Evolutionary conservation across 2,797 vertebrate species (phyloP).

Genomic region (Oophaga sylvatica): DNA sequence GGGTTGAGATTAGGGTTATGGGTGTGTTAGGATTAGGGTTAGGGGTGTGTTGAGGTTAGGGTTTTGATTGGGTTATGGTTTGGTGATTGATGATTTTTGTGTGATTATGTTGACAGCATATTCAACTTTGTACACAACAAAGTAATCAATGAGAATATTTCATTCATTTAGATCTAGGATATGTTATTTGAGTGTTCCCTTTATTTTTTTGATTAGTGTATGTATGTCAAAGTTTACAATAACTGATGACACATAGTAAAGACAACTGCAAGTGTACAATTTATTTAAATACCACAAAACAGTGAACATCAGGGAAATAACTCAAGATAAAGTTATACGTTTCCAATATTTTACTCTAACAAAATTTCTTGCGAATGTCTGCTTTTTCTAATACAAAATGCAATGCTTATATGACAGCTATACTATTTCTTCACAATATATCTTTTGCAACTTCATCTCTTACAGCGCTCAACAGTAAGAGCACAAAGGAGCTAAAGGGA

Average conservation of each 20-base stretch:
- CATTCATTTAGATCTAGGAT: too few species aligned
- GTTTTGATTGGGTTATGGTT: too few species aligned
- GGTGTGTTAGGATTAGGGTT: too few species aligned
- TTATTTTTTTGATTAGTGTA: too few species aligned
- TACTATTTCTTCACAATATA: slow-evolving; percentile 63
- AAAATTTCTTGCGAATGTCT: slow-evolving; percentile 68
- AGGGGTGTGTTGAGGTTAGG: too few species aligned
- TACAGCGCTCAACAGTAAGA: slow-evolving; percentile 49
- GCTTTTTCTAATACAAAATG: slow-evolving; percentile 66
- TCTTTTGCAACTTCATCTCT: slow-evolving; percentile 55
- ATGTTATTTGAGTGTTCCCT: too few species aligned
- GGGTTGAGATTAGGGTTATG: too few species aligned
- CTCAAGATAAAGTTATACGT: slow-evolving; percentile 62
- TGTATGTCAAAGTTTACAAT: too few species aligned
- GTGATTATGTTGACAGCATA: too few species aligned
- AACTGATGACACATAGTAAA: not conserved
- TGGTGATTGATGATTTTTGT: too few species aligned
- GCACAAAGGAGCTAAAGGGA: not conserved
- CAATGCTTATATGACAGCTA: slow-evolving; percentile 66
- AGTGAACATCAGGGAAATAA: slow-evolving; percentile 65
- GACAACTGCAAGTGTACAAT: not conserved
- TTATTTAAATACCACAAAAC: slow-evolving; percentile 68
- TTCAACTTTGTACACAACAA: too few species aligned
- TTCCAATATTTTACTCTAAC: slow-evolving; percentile 57
- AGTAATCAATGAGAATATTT: too few species aligned